Conservation (phyloP, 2,797 vertebrate species). For the Hydrolagus colliei region DNA sequence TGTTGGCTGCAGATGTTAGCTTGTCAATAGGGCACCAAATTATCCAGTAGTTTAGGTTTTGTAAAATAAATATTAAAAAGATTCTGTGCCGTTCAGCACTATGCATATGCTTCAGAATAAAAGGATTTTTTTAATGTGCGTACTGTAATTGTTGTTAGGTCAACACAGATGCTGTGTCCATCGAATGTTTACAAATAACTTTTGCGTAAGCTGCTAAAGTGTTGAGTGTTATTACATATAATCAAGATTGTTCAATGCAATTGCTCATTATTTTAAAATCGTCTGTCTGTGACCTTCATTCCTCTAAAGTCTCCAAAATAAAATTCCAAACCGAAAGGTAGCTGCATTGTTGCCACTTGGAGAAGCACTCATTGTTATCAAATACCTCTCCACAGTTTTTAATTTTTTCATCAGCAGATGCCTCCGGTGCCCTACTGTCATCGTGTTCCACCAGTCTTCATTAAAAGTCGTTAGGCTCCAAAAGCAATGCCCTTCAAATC, state of each 20-base stretch:
- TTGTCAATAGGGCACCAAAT: no score
- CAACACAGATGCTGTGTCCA: neutral
- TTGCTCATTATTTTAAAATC: conserved; percentile 15
- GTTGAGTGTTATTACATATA: neutral
- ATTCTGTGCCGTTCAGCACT: neutral
- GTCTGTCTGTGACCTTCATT: neutral
- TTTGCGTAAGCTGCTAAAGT: neutral
- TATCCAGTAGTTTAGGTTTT: neutral
- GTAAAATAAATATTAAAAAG: neutral
- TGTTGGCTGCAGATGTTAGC: neutral
- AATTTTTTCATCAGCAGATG: no score
- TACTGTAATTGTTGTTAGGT: neutral
- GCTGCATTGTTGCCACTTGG: neutral
- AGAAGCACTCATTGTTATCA: no score
- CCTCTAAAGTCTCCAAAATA: neutral
- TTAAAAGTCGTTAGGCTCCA: no score
- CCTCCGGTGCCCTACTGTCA: no score
- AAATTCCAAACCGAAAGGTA: neutral
- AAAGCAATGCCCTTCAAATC: no score
- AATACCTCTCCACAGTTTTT: no score
- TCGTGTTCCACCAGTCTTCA: no score
- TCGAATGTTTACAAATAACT: neutral
- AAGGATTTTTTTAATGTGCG: neutral
- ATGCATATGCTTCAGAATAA: neutral
- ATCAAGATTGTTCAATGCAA: conserved; percentile 12